Evolutionary conservation across 2,797 vertebrate species (phyloP), one percentile per base, ranked within the genome.

Genomic region (Lithobates pipiens): DNA sequence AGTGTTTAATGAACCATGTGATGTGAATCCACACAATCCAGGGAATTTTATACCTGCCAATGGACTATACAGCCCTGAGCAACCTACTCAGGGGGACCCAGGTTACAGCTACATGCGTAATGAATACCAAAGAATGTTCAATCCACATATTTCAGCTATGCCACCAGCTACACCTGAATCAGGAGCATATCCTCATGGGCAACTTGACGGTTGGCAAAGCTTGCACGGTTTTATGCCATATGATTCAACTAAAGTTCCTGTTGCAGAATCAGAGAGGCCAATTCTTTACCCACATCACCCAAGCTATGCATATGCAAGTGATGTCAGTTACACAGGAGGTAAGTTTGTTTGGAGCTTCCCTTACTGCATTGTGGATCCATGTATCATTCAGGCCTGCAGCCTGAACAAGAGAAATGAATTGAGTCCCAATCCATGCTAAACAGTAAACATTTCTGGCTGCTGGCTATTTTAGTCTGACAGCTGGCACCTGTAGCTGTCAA

Each of bases 241-340:
- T 21, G 86, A 10, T 80, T 11, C 81, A 21, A 86, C 44, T 77
- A 95, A 93, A 80, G 32, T 44, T n/a, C 90, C 94, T 3, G 91
- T 95, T 80, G 91, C 92, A 0, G 94, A 95, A 90, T 91, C 90
- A 46, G 90, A 32, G 44, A 67, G 34, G 46, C 36, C 57, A 80
- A 81, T 61, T 88, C 3, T n/a, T 0, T 72, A 11, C 0, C 65
- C 84, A 65, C 89, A 77, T 27, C 34, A 50, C 78, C 73, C 0
- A n/a, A 80, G 39, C 78, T 72, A 29, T 29, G 1, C 68, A 9
- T 27, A 15, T 71, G 18, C 15, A 27, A 34, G 44, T 10, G 21
- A 50, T 86, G 34, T 29, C 70, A 75, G 70, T 42, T 25, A 50
- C 18, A 3, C 15, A 68, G 42, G 1, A 29, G 85, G 85, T 86